These are phyloP conservation scores for Scatophagus argus DNA, from an alignment of 2,113 vertebrate species.

Conservation along the genomic window DNA sequence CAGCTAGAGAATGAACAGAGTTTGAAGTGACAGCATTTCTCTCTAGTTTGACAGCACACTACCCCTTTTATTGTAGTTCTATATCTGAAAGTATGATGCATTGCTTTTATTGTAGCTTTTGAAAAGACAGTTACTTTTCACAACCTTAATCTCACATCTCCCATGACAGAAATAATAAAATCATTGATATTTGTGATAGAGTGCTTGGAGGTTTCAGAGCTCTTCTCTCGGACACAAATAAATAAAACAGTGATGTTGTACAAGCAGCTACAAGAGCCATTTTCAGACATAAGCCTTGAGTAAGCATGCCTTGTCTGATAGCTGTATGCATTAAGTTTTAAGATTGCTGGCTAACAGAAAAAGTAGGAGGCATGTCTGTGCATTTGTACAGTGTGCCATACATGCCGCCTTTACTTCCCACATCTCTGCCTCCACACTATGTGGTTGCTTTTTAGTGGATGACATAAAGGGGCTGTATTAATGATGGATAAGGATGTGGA, in stretches of 20 bases:
- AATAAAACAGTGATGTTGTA: not conserved
- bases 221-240: not conserved
- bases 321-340: conserved; percentile 31
- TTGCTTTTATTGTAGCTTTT: not conserved
- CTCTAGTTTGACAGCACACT: conserved; percentile 10
- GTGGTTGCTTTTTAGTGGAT: conserved; percentile 10
- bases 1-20: not conserved
- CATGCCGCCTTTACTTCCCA: conserved; percentile 37
- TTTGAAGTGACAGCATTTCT: conserved; percentile 18
- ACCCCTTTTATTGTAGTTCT: not conserved
- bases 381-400: conserved; percentile 2
- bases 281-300: not conserved
- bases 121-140: not conserved
- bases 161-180: not conserved
- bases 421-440: conserved; percentile 18
- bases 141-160: not conserved
- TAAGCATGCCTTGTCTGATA: conserved; percentile 4
- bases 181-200: conserved; percentile 4
- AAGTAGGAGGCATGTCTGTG: conserved; percentile 19
- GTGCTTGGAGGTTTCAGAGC: not conserved
- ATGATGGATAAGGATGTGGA: conserved; percentile 54
- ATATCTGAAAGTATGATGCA: conserved; percentile 10
- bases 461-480: conserved; percentile 37
- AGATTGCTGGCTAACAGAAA: conserved; percentile 4
- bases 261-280: not conserved